Percentiles rank a stretch among this genome's conserved stretches.
Evolutionary conservation across 2,113 vertebrate genomes (phyloP).

Genomic region (Casuarius casuarius): DNA sequence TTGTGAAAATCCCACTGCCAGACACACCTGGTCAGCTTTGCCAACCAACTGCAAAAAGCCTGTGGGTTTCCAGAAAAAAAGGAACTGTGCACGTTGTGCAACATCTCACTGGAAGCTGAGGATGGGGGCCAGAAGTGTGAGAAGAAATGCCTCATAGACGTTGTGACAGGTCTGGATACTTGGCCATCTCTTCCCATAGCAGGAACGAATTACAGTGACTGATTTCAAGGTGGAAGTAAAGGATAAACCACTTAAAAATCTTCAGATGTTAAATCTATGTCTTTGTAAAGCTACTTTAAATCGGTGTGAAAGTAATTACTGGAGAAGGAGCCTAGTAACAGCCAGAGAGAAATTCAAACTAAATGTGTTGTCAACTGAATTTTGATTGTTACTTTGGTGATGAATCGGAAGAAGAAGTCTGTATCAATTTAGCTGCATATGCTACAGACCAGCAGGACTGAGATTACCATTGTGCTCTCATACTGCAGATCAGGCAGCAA

Average conservation of each 20-base stretch:
- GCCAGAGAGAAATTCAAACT: slow-evolving; percentile 1
- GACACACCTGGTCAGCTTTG: neutral
- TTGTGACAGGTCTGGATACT: neutral
- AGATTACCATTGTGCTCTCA: neutral
- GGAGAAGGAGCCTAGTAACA: neutral
- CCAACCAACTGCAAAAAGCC: neutral
- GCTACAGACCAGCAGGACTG: neutral
- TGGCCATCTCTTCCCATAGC: neutral
- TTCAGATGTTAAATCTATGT: neutral
- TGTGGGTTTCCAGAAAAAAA: neutral
- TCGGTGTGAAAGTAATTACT: neutral
- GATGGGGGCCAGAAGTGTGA: neutral
- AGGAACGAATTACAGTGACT: neutral
- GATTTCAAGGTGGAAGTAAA: neutral
- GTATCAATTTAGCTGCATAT: neutral
- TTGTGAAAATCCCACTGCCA: neutral
- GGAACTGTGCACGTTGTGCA: rapidly evolving
- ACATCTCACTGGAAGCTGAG: neutral
- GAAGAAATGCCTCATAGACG: neutral
- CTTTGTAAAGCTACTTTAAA: slow-evolving; percentile 4
- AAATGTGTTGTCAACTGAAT: slow-evolving; percentile 6
- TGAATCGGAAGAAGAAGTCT: slow-evolving; percentile 6
- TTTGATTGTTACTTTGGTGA: slow-evolving; percentile 6
- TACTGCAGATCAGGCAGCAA: neutral
- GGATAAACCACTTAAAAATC: neutral